phyloP scores from a whole-genome alignment of 2,797 vertebrate genomes.

The Acanthurus leucopareius region DNA sequence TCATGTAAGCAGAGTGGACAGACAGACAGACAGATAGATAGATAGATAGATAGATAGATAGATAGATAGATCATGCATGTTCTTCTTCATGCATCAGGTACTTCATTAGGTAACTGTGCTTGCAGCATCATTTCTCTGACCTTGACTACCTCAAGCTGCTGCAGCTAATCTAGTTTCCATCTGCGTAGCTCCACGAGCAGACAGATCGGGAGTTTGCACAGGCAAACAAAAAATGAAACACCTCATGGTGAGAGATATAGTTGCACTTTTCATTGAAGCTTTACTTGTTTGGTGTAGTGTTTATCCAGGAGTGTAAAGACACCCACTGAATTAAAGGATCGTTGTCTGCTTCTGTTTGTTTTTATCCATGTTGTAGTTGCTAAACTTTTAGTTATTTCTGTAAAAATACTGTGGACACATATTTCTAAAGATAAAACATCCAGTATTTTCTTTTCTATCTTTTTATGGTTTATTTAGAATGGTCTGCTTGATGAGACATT shows the following conservation, averaged over 20 bases:
- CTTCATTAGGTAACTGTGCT: conserved; percentile 23
- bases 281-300: background rate
- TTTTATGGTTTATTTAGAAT: conserved; percentile 1
- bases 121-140: conserved; percentile 51
- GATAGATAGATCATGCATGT: conserved; percentile 12
- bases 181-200: conserved; percentile 24
- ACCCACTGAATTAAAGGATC: conserved; percentile 4
- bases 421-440: background rate
- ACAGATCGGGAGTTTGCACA: background rate
- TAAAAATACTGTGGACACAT: background rate
- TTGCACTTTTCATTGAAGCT: background rate
- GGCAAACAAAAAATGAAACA: conserved; percentile 34
- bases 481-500: background rate
- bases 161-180: conserved; percentile 68
- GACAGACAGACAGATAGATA: background rate
- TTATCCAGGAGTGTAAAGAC: background rate
- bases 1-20: conserved; percentile 7
- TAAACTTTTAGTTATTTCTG: background rate
- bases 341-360: conserved; percentile 17
- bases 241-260: conserved; percentile 13
- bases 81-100: background rate
- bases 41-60: conserved; percentile 28
- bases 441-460: background rate
- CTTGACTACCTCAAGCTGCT: conserved; percentile 52
- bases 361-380: background rate